Evolutionary conservation across 2,797 vertebrate genomes (phyloP).

Genomic region (Microcaecilia unicolor): DNA sequence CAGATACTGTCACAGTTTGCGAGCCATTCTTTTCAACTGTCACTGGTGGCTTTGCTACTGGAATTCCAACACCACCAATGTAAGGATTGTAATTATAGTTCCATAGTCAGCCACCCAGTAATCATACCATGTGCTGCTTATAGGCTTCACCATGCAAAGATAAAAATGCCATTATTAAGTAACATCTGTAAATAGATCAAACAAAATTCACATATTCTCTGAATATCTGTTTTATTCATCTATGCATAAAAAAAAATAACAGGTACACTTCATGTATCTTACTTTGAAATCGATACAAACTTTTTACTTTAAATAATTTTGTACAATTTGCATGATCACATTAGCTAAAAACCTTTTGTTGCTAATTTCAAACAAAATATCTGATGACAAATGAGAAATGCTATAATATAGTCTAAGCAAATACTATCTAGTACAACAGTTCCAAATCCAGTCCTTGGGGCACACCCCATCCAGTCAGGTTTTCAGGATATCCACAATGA

Average conservation of each 20-base stretch:
- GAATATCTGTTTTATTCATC: too few relatives aligned
- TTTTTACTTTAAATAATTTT: background rate
- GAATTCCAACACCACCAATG: slow-evolving; percentile 88
- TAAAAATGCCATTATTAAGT: background rate
- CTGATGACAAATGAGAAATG: too few relatives aligned
- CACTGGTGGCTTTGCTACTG: slow-evolving; percentile 84
- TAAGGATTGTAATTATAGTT: slow-evolving; percentile 96
- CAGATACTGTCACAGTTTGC: slow-evolving; percentile 86
- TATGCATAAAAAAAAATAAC: background rate
- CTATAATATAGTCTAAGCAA: too few relatives aligned
- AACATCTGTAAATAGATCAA: background rate
- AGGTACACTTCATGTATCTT: background rate
- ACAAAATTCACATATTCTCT: too few relatives aligned
- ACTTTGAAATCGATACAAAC: background rate
- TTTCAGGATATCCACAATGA: too few relatives aligned
- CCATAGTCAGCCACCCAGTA: slow-evolving; percentile 97
- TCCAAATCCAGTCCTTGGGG: too few relatives aligned
- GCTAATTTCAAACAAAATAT: too few relatives aligned
- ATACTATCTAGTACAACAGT: too few relatives aligned
- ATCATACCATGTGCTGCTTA: slow-evolving; percentile 98
- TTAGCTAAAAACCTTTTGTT: too few relatives aligned
- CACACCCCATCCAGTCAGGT: too few relatives aligned
- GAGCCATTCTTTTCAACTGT: slow-evolving; percentile 87
- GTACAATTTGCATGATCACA: background rate
- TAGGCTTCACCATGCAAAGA: slow-evolving; percentile 64